Percentiles rank a stretch among this genome's conserved stretches.
Conservation (phyloP, 2,888 invertebrate species). For the Panzeria rudis region DNA sequence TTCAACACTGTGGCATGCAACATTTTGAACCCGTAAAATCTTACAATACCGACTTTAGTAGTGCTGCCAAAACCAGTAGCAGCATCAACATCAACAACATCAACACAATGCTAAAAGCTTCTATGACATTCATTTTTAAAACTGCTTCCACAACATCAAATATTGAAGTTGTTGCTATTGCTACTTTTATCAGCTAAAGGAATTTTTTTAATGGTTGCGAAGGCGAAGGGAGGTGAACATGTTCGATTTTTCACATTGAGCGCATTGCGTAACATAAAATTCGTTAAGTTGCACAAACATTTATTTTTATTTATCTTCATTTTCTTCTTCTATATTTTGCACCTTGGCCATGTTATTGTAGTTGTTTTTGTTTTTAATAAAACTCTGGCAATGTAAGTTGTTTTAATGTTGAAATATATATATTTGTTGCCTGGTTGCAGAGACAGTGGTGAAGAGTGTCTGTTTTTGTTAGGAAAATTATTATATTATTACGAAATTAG, state of each 20-base stretch:
- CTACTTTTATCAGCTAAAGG: constrained; percentile 17
- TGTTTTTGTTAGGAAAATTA: neutral
- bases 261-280: constrained; percentile 67
- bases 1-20: constrained; percentile 76
- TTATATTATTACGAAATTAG: neutral
- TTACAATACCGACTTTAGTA: constrained; percentile 36
- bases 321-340: neutral
- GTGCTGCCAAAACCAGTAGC: constrained; percentile 43
- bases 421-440: constrained; percentile 5
- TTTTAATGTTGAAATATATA: constrained; percentile 40
- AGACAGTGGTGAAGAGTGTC: neutral
- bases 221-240: neutral
- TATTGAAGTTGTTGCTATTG: constrained; percentile 20
- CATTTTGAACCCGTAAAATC: constrained; percentile 44
- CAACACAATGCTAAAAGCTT: constrained; percentile 28
- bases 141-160: constrained; percentile 39
- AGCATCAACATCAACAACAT: constrained; percentile 27
- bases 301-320: constrained; percentile 43
- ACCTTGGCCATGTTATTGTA: constrained; percentile 8
- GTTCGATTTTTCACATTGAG: constrained; percentile 40
- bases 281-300: constrained; percentile 61
- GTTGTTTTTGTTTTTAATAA: constrained; percentile 26
- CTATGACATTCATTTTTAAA: constrained; percentile 23
- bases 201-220: neutral
- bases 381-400: constrained; percentile 36